A percentile compares a stretch with the other conserved stretches of the same genome.
phyloP scores from a whole-genome alignment of 2,113 vertebrate genomes.

The Uropsilus gracilis region DNA sequence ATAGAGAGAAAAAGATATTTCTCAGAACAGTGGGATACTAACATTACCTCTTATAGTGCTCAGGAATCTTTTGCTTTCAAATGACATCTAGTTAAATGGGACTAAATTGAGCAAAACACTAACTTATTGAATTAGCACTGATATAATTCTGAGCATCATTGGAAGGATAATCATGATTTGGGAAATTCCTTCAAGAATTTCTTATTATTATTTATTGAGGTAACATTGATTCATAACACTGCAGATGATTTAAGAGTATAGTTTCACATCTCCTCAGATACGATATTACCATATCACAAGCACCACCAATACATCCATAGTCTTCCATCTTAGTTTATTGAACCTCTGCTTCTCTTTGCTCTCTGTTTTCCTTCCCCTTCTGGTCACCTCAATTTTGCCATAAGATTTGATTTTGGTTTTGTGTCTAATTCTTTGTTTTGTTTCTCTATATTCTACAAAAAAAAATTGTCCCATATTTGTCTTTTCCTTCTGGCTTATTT shows the following conservation, averaged over 20 bases:
- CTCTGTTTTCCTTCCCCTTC: too few species aligned
- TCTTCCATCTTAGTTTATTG: too few species aligned
- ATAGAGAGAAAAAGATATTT: not conserved
- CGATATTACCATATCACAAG: too few species aligned
- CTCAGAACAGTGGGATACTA: not conserved
- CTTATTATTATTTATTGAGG: not conserved
- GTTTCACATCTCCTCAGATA: too few species aligned
- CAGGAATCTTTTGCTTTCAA: not conserved
- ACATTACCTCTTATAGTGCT: not conserved
- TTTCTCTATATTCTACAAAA: not conserved
- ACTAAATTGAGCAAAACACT: constrained; percentile 1
- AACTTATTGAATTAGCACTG: not conserved
- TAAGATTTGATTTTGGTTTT: too few species aligned
- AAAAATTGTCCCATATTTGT: not conserved
- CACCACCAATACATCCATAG: too few species aligned
- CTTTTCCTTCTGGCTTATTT: not conserved
- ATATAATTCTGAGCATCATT: not conserved
- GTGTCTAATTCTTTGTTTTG: too few species aligned
- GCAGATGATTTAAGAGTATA: too few species aligned
- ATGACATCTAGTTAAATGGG: not conserved
- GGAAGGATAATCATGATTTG: not conserved
- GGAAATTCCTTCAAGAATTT: not conserved
- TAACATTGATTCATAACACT: too few species aligned
- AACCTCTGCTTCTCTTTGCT: too few species aligned
- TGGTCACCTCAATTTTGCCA: too few species aligned